Conservation (phyloP, 2,113 vertebrate genomes). For the Motacilla tschutschensis region DNA sequence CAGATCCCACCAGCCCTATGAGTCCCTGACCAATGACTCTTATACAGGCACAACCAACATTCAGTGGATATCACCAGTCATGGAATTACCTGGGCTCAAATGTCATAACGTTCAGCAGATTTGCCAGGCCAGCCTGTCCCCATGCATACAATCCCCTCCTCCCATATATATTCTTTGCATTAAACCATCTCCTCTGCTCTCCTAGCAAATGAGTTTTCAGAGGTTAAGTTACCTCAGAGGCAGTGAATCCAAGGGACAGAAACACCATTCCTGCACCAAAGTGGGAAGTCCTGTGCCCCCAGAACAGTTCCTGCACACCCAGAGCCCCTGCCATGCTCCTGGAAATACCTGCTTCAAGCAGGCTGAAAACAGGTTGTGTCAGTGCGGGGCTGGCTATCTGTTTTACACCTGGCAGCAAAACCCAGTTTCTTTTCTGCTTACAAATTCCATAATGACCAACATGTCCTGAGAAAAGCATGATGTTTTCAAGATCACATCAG, state of each 20-base stretch:
- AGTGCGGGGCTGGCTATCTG: background rate
- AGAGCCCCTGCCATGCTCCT: background rate
- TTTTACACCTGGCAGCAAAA: background rate
- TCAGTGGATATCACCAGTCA: background rate
- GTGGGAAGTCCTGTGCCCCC: too few relatives aligned
- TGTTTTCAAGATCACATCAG: background rate
- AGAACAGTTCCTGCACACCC: background rate
- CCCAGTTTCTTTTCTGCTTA: background rate
- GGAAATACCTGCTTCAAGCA: background rate
- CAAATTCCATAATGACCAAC: background rate
- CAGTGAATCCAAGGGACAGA: background rate
- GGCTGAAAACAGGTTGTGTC: background rate
- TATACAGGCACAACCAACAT: background rate
- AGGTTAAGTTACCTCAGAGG: background rate
- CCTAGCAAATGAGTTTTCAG: background rate
- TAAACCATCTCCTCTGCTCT: background rate
- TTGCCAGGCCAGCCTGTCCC: background rate
- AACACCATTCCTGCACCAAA: background rate
- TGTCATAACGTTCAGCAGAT: background rate
- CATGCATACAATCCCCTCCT: background rate
- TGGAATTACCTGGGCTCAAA: background rate
- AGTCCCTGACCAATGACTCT: rapidly evolving
- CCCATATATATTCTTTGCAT: background rate
- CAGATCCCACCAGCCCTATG: background rate
- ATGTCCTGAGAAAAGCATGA: background rate